phyloP scores from a whole-genome alignment of 2,113 vertebrate genomes.

The Manacus vitellinus region DNA sequence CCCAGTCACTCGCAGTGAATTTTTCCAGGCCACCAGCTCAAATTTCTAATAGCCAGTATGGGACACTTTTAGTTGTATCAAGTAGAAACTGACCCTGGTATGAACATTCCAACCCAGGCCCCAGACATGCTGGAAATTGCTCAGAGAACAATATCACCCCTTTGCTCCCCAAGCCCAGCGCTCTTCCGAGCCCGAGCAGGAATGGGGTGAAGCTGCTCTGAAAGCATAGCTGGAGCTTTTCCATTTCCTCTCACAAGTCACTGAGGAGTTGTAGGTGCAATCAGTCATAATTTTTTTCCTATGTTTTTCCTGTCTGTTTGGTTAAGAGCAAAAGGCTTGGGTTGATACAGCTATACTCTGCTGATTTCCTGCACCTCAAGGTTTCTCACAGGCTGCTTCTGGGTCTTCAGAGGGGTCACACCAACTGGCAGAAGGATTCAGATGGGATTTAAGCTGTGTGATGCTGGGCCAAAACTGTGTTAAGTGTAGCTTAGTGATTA shows the following conservation, averaged over 20 bases:
- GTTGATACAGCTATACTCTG: not conserved
- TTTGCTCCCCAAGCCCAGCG: not conserved
- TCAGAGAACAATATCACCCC: not conserved
- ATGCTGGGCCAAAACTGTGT: not conserved
- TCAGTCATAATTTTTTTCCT: not conserved
- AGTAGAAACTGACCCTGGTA: not conserved
- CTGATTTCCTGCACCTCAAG: not conserved
- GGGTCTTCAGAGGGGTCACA: not conserved
- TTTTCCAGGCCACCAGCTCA: not conserved
- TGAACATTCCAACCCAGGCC: not conserved
- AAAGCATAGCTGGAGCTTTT: not conserved
- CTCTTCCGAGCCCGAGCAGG: rapidly evolving
- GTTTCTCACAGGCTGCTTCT: not conserved
- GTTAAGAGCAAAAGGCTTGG: not conserved
- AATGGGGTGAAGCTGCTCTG: not conserved
- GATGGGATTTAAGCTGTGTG: not conserved
- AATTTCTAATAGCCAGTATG: not conserved
- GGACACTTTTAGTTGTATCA: not conserved
- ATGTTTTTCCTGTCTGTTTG: not conserved
- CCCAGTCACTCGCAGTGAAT: not conserved
- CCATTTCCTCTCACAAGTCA: not conserved
- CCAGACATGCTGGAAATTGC: not conserved
- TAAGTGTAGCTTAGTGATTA: not conserved
- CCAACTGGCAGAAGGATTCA: not conserved
- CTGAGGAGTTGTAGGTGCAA: not conserved